Percentiles rank a stretch among this genome's conserved stretches.
phyloP scores from a whole-genome alignment of 2,797 vertebrate genomes.

The Aythya fuligula region DNA sequence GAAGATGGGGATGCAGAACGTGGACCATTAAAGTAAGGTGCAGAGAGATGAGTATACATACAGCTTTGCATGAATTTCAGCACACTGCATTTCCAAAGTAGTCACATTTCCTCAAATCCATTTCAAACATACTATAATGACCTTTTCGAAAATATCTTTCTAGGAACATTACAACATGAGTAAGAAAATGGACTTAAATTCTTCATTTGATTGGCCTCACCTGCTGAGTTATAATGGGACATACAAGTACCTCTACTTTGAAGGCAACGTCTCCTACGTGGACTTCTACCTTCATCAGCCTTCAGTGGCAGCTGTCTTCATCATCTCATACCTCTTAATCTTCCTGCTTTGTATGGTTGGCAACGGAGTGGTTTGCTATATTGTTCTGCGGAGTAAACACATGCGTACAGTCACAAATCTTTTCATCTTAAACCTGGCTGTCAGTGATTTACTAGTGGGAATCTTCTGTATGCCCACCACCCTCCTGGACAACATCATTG shows the following conservation, averaged over 20 bases:
- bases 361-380: slow-evolving; percentile 89
- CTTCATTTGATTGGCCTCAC: slow-evolving; percentile 75
- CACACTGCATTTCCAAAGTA: neutral
- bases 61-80: neutral
- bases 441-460: slow-evolving; percentile 93
- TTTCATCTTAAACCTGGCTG: slow-evolving; percentile 92
- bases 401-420: slow-evolving; percentile 93
- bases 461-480: slow-evolving; percentile 96
- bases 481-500: slow-evolving; percentile 92
- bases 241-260: slow-evolving; percentile 27
- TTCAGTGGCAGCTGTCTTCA: slow-evolving; percentile 85
- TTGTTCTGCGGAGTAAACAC: slow-evolving; percentile 85
- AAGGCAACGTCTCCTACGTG: slow-evolving; percentile 86
- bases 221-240: slow-evolving; percentile 47
- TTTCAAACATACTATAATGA: neutral
- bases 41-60: rapidly evolving
- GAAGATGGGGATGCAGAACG: neutral
- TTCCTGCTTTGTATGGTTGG: slow-evolving; percentile 93
- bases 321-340: slow-evolving; percentile 90
- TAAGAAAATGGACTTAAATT: slow-evolving; percentile 74
- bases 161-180: slow-evolving; percentile 79
- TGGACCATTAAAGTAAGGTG: neutral
- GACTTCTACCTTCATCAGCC: slow-evolving; percentile 91
- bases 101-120: neutral
- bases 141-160: neutral